phyloP scores from a whole-genome alignment of 2,113 vertebrate genomes.

The Stictonetta naevosa region DNA sequence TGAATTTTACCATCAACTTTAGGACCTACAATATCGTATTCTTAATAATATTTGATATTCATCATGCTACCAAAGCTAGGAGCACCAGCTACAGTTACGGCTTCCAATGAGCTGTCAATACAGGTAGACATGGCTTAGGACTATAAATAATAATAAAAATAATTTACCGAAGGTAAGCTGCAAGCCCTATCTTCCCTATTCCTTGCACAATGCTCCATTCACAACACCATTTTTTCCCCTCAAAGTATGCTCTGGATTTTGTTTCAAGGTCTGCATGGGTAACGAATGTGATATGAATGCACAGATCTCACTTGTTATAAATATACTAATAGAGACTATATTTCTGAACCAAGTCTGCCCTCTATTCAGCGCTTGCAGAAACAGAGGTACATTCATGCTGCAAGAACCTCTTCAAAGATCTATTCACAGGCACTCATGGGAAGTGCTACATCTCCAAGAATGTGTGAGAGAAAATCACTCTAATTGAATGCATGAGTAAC shows the following conservation, averaged over 20 bases:
- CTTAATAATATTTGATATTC: not conserved
- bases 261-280: not conserved
- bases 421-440: constrained; percentile 55
- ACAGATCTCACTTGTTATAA: constrained; percentile 14
- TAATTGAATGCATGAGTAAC: constrained; percentile 10
- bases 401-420: constrained; percentile 55
- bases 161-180: not conserved
- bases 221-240: not conserved
- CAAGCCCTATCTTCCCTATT: not conserved
- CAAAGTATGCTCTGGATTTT: not conserved
- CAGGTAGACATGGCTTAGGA: not conserved
- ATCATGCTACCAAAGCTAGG: not conserved
- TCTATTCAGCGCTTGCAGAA: constrained; percentile 1
- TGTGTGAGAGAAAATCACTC: constrained; percentile 37
- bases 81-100: not conserved
- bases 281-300: constrained; percentile 8
- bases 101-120: not conserved
- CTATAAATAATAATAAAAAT: not conserved
- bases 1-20: not conserved
- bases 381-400: constrained; percentile 64
- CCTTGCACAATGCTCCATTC: not conserved
- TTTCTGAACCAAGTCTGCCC: constrained; percentile 52
- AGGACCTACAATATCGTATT: not conserved
- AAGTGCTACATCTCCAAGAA: not conserved
- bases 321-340: not conserved